Evolutionary conservation across 2,797 vertebrate genomes (phyloP).

Genomic region (Knipowitschia caucasica): DNA sequence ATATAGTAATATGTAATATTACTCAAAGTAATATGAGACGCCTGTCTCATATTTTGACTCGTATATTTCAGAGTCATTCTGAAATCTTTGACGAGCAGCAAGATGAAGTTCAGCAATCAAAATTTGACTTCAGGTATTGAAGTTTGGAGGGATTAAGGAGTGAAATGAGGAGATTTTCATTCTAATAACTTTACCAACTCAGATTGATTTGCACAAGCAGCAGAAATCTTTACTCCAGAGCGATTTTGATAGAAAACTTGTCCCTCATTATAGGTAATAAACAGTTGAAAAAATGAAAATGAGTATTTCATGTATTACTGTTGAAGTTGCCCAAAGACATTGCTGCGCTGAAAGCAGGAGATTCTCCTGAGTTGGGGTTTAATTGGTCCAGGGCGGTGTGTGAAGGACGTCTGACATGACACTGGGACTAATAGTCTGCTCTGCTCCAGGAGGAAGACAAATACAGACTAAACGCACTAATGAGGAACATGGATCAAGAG

Average conservation of each 20-base stretch:
- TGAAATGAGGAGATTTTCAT: not conserved
- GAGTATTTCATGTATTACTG: no score
- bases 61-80: no score
- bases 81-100: constrained; percentile 12
- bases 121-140: constrained; percentile 6
- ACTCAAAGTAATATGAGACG: no score
- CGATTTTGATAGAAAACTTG: not conserved
- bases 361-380: constrained; percentile 42
- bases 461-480: constrained; percentile 31
- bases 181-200: not conserved
- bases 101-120: constrained; percentile 1
- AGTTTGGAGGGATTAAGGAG: not conserved
- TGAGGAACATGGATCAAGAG: constrained; percentile 24
- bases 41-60: no score
- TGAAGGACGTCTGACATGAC: constrained; percentile 44
- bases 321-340: constrained; percentile 27
- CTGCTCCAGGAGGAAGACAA: constrained; percentile 26
- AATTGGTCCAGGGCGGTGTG: constrained; percentile 47
- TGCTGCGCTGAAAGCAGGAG: not conserved
- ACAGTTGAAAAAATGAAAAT: constrained; percentile 18
- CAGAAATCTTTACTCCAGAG: not conserved
- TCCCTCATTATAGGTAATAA: constrained; percentile 15
- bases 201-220: not conserved
- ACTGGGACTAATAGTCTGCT: constrained; percentile 55
- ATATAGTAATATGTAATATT: no score